Evolutionary conservation across 2,797 vertebrate genomes (phyloP).

Genomic region (Hylomyscus alleni): DNA sequence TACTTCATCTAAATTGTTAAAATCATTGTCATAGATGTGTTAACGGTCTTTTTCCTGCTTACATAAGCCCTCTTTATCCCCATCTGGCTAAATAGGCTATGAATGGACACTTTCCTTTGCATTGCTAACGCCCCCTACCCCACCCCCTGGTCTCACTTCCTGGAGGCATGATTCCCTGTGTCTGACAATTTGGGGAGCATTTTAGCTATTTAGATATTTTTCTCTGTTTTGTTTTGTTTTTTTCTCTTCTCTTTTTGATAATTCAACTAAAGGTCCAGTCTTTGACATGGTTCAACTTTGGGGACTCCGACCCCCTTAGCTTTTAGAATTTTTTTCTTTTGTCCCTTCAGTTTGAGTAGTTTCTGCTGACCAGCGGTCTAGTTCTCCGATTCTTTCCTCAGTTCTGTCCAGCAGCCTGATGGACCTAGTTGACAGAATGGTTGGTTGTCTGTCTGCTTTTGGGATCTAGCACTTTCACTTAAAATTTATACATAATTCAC

Average conservation of each 20-base stretch:
- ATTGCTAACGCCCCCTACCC: not conserved
- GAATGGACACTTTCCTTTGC: not conserved
- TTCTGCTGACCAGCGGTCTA: not conserved
- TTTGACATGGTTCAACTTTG: not conserved
- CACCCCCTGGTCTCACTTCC: not conserved
- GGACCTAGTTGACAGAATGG: not conserved
- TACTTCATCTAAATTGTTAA: conserved; percentile 13
- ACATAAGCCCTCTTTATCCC: not conserved
- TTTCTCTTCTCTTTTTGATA: not conserved
- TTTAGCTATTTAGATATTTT: not conserved
- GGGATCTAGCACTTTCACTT: not conserved
- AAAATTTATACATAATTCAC: not conserved
- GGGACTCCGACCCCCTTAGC: not conserved
- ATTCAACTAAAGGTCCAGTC: not conserved
- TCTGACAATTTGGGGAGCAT: not conserved
- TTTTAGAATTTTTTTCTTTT: not conserved
- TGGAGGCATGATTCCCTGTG: not conserved
- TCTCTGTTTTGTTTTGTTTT: not conserved
- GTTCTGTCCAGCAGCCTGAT: not conserved
- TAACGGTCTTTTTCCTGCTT: not conserved
- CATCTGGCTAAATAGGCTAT: not conserved
- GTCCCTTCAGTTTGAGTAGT: not conserved
- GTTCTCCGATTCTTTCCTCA: not conserved
- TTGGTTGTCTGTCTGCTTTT: not conserved
- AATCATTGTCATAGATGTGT: not conserved